These are phyloP conservation scores for Drosophila eugracilis DNA, from an alignment of 1,140 invertebrate species.

Conservation along the genomic window DNA sequence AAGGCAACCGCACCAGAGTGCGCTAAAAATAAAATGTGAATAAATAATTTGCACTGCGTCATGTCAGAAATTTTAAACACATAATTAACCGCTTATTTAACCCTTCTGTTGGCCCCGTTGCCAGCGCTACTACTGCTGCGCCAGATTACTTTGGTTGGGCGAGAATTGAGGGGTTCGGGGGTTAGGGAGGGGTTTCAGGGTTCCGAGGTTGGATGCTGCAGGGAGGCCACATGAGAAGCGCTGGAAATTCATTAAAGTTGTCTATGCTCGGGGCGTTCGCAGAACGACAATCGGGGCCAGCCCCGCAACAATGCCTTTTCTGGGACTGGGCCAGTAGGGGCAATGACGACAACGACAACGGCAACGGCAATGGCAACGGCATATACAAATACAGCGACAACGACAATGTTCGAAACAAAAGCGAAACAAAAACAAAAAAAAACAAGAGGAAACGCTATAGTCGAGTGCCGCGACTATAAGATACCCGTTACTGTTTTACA, in stretches of 20 bases:
- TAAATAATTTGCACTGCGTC: slow-evolving; percentile 83
- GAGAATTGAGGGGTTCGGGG: neutral
- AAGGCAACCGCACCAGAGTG: slow-evolving; percentile 30
- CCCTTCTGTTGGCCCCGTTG: slow-evolving; percentile 58
- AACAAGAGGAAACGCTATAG: no score
- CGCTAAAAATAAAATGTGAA: slow-evolving; percentile 80
- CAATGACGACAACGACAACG: slow-evolving; percentile 72
- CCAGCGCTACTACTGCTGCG: slow-evolving; percentile 33
- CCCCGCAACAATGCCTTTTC: slow-evolving; percentile 65
- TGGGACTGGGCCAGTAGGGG: slow-evolving; percentile 63
- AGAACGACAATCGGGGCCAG: slow-evolving; percentile 77
- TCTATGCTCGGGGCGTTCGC: slow-evolving; percentile 80
- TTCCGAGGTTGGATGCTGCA: slow-evolving; percentile 21
- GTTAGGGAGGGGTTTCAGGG: slow-evolving; percentile 1
- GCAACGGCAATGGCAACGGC: slow-evolving; percentile 49
- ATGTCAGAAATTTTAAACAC: slow-evolving; percentile 83
- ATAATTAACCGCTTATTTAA: slow-evolving; percentile 84
- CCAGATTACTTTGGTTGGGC: slow-evolving; percentile 62
- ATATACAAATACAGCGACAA: slow-evolving; percentile 39
- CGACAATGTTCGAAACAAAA: slow-evolving; percentile 78
- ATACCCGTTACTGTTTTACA: no score
- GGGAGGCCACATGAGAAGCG: slow-evolving; percentile 50
- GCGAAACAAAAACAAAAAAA: slow-evolving; percentile 75
- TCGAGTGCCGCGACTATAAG: no score
- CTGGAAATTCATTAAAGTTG: slow-evolving; percentile 80